A percentile compares a stretch with the other conserved stretches of the same genome.
These are phyloP conservation scores for Eupithecia pulchellata DNA, from an alignment of 2,888 invertebrate species.

Conservation along the genomic window DNA sequence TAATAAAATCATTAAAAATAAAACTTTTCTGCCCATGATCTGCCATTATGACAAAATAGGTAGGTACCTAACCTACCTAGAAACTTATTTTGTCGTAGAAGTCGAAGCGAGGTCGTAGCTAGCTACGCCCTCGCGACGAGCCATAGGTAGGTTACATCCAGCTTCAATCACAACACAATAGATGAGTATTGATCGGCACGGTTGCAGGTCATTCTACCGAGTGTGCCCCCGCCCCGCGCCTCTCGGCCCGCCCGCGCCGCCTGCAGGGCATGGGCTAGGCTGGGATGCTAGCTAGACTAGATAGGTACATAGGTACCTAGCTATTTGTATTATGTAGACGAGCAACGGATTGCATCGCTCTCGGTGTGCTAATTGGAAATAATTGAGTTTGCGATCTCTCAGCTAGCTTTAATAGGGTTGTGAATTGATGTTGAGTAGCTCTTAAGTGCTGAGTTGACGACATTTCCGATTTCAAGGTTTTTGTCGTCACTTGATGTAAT, in stretches of 20 bases:
- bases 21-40: too few relatives aligned
- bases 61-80: too few relatives aligned
- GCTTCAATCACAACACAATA: slow-evolving; percentile 4
- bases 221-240: not conserved
- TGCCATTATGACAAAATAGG: too few relatives aligned
- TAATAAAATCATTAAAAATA: too few relatives aligned
- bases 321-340: not conserved
- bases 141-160: not conserved
- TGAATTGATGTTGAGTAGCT: not conserved
- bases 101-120: too few relatives aligned
- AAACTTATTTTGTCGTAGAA: too few relatives aligned
- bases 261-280: too few relatives aligned
- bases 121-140: not conserved
- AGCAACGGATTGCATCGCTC: not conserved
- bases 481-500: too few relatives aligned
- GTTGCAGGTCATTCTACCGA: not conserved
- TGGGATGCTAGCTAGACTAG: not conserved
- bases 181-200: slow-evolving; percentile 1
- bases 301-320: too few relatives aligned
- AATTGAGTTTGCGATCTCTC: not conserved
- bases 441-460: too few relatives aligned
- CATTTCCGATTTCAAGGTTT: too few relatives aligned
- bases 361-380: not conserved
- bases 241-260: not conserved
- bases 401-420: not conserved